These are phyloP conservation scores for Alces alces DNA, from an alignment of 2,113 vertebrate genomes.

Conservation along the genomic window DNA sequence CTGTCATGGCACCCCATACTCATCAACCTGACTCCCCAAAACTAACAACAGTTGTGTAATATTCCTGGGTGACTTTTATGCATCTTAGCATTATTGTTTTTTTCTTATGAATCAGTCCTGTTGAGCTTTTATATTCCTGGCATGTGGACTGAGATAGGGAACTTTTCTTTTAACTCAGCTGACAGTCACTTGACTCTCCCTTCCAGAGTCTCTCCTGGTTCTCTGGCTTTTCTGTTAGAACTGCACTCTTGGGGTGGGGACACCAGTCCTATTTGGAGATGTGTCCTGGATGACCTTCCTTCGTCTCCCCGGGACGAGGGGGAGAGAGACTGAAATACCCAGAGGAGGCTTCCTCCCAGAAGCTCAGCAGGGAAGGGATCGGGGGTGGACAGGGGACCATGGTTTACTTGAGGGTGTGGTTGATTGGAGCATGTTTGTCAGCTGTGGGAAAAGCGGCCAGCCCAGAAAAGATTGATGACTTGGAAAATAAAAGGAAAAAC, in stretches of 20 bases:
- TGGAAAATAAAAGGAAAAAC: not conserved
- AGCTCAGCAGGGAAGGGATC: not conserved
- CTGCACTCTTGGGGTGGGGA: fast-evolving
- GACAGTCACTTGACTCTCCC: not conserved
- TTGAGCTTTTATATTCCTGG: not conserved
- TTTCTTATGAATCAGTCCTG: not conserved
- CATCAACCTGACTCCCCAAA: not conserved
- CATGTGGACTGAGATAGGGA: not conserved
- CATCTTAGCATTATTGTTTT: not conserved
- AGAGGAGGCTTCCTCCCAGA: not conserved
- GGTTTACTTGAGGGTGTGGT: not conserved
- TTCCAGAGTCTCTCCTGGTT: not conserved
- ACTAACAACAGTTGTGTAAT: not conserved
- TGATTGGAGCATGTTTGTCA: not conserved
- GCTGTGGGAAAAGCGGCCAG: not conserved
- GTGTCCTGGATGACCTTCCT: not conserved
- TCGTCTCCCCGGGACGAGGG: not conserved
- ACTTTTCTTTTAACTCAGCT: not conserved
- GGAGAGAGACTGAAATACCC: not conserved
- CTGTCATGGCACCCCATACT: not conserved
- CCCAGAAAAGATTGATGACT: not conserved
- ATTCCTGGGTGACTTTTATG: not conserved
- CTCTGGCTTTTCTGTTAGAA: not conserved
- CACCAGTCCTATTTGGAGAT: not conserved
- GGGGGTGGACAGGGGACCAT: fast-evolving